These are phyloP conservation scores for Jacana jacana DNA, from an alignment of 2,113 vertebrate genomes.

Conservation along the genomic window DNA sequence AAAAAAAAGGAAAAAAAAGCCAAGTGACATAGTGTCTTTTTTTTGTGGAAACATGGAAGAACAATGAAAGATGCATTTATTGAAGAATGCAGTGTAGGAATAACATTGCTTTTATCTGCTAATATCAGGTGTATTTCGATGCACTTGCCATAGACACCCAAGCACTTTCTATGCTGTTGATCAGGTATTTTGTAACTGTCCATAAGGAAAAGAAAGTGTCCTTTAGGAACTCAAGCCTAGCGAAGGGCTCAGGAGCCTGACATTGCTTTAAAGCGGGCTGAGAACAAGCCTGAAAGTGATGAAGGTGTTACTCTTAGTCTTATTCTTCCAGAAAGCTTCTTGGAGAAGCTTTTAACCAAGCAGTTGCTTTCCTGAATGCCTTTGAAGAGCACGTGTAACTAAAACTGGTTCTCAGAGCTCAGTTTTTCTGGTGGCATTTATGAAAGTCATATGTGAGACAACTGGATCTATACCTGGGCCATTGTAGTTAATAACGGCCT, in stretches of 20 bases:
- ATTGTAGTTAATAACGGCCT: background rate
- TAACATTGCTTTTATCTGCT: background rate
- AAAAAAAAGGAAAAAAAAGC: constrained; percentile 19
- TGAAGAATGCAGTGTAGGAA: background rate
- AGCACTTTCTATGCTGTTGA: background rate
- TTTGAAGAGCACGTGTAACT: background rate
- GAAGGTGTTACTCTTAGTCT: background rate
- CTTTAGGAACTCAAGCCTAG: background rate
- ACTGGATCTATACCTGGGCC: background rate
- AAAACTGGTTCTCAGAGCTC: background rate
- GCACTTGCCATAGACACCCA: background rate
- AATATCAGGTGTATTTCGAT: background rate
- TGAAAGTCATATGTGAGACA: background rate
- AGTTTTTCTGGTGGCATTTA: background rate
- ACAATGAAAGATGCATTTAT: background rate
- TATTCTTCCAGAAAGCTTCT: background rate
- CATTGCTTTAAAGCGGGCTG: background rate
- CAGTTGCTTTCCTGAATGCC: background rate
- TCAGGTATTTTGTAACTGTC: background rate
- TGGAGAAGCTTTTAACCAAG: background rate
- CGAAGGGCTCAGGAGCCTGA: background rate
- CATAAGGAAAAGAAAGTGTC: background rate
- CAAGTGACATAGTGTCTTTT: background rate
- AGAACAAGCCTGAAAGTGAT: background rate
- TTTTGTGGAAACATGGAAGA: constrained; percentile 31